phyloP scores from a whole-genome alignment of 1,140 invertebrate genomes.

The Drosophila varians region DNA sequence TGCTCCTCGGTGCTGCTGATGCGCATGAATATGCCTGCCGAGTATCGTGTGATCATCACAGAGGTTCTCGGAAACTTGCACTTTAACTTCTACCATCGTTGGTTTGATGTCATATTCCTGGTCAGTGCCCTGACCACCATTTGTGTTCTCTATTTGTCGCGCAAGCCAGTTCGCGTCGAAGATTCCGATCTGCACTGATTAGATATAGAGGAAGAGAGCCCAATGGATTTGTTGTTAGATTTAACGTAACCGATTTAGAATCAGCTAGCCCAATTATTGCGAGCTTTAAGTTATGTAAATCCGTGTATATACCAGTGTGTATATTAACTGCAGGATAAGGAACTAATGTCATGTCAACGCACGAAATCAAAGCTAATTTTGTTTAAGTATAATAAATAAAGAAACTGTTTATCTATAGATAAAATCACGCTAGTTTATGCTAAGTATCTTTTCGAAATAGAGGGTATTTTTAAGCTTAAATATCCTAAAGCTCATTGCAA shows the following conservation, averaged over 20 bases:
- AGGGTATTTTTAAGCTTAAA: conserved; percentile 5
- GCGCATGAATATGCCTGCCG: conserved; percentile 99
- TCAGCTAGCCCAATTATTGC: conserved; percentile 44
- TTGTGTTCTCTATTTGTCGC: conserved; percentile 92
- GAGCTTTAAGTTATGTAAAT: conserved; percentile 66
- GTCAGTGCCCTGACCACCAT: conserved; percentile 98
- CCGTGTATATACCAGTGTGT: conserved; percentile 43
- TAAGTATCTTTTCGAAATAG: neutral
- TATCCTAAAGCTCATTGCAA: conserved; percentile 13
- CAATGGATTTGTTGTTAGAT: conserved; percentile 15
- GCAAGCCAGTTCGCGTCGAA: conserved; percentile 70
- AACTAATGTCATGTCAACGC: conserved; percentile 22
- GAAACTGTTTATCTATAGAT: conserved; percentile 41
- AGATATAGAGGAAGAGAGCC: conserved; percentile 2
- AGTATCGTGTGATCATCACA: conserved; percentile 98
- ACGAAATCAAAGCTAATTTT: conserved; percentile 58
- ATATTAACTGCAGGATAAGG: conserved; percentile 34
- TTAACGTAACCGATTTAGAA: conserved; percentile 57
- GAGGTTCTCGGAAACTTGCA: conserved; percentile 98
- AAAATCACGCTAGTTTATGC: neutral
- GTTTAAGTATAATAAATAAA: conserved; percentile 36
- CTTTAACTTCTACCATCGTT: conserved; percentile 99
- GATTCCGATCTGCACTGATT: conserved; percentile 66
- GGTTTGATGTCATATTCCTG: conserved; percentile 99
- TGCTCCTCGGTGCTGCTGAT: conserved; percentile 98